Base-by-base conservation (phyloP, 2,797 vertebrate genomes). In the Garrulus glandarius region DNA sequence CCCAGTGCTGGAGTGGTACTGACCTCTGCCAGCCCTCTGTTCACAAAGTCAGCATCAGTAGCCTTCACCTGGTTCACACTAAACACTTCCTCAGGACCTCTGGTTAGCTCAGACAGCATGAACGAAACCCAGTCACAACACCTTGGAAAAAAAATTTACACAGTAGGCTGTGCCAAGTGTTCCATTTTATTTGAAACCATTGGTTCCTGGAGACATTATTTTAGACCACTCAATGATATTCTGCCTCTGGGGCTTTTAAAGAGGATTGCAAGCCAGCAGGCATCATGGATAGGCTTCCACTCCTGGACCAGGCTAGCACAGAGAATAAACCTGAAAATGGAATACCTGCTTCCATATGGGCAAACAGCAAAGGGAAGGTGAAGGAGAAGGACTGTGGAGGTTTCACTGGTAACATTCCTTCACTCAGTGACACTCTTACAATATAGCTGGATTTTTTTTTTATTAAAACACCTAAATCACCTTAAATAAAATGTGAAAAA, bases 141-240 rank as follows among this genome's bases (percentile, higher is more conserved):
- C 1, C 29, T 12, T 23, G 36, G 1, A 1, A 59, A 80, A 69
- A 64, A 74, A 19, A 2, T 16, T 4, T 2, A 7, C 0, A 4
- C 10, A 56, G 29, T 3, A 9, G 21, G 6, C 50, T 75, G 8
- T 44, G 49, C 53, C 10, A 47, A n/a, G 6, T 7, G 8, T 10
- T 44, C 23, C 1, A 5, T 65, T 92, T 85, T 22, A 39, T 53
- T 59, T 60, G 23, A 59, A 81, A 56, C 5, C 9, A 7, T 8
- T 15, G 23, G 13, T 17, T 89, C 10, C 17, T 15, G 17, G 52
- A 85, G 37, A 69, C 89, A 79, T 5, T 21, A 3, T 24, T 27
- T 70, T 17, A 47, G 64, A 43, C 4, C 4, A 13, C 23, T 52
- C 23, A 56, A 13, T 4, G 34, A 22, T 9, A 5, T 37, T 74